Evolutionary conservation across 2,113 vertebrate genomes (phyloP).

Genomic region (Pampusana beccarii): DNA sequence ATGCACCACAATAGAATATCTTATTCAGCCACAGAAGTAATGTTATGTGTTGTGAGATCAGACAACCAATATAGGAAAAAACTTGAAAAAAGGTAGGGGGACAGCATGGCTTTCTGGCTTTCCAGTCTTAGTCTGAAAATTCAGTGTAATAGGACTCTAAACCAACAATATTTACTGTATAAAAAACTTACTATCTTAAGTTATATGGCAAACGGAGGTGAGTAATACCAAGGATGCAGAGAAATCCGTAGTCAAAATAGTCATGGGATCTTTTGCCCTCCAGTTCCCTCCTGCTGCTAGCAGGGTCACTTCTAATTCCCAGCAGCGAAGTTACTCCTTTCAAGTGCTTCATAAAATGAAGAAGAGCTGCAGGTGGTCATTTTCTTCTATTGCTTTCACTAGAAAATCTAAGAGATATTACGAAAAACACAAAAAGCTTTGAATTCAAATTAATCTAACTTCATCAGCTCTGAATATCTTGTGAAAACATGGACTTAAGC

Average conservation of each 20-base stretch:
- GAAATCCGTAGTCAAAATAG: conserved; percentile 55
- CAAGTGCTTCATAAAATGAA: conserved; percentile 33
- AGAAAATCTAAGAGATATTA: background rate
- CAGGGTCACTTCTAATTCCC: conserved; percentile 4
- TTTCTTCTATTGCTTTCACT: conserved; percentile 21
- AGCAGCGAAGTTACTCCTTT: conserved; percentile 2
- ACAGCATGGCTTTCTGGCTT: background rate
- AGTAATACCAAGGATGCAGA: background rate
- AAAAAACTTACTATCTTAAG: background rate
- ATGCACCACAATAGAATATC: background rate
- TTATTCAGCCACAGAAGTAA: background rate
- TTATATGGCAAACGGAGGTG: background rate
- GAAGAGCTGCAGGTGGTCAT: conserved; percentile 13
- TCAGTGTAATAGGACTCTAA: background rate
- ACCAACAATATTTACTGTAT: background rate
- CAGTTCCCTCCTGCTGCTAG: conserved; percentile 25
- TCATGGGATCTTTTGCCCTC: conserved; percentile 31
- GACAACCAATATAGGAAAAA: background rate
- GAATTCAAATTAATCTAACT: background rate
- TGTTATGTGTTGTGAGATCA: background rate
- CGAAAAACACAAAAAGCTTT: background rate
- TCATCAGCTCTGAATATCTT: background rate
- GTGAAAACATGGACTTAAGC: background rate
- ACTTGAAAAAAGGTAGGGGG: background rate
- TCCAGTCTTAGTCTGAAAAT: background rate